Base-by-base conservation (phyloP, 2,888 invertebrate species). In the Iselma pallidipennis region DNA sequence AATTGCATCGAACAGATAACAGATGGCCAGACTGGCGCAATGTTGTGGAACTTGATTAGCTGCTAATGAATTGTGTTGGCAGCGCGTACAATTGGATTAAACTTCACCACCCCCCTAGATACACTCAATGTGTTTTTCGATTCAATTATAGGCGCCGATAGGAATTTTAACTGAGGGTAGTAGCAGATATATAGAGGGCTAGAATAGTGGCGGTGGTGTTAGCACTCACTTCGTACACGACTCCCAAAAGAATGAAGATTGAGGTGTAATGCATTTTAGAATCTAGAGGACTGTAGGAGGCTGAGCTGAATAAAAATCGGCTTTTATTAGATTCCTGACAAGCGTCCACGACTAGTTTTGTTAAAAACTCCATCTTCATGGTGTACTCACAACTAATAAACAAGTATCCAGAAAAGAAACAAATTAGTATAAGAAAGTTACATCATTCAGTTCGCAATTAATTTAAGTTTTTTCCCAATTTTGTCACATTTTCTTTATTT, bases 1-100 rank as follows among this genome's bases (percentile, higher is more conserved):
- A 37, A 33, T 31, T 73, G 74, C 72, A 72, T 64, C 66, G 67
- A 71, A 74, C 73, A 73, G 77, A 77, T 77, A 77, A 73, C 78
- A 76, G 76, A 76, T 75, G 76, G 75, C 71, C 67, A 65, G 71
- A 49, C 49, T 67, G 69, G 71, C 72, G 74, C 77, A 76, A 76
- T 76, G 78, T 77, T 78, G 78, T 77, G 78, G 77, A 77, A 78
- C 78, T 76, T 78, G 78, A 78, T 78, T 78, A 77, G 78, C 72
- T 76, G 66, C 76, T 78, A 78, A 78, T 78, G 78, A 78, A 78
- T 78, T 76, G 77, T 75, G 75, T 74, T 72, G 75, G 72, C 74
- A 71, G 71, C 63, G 64, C 73, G 74, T 64, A 76, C 77, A 76
- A 77, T 78, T 76, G 77, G 76, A 77, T 78, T 78, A 77, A 74